These are phyloP conservation scores for Drosophila serrata DNA, from an alignment of 1,140 invertebrate genomes.

Conservation along the genomic window DNA sequence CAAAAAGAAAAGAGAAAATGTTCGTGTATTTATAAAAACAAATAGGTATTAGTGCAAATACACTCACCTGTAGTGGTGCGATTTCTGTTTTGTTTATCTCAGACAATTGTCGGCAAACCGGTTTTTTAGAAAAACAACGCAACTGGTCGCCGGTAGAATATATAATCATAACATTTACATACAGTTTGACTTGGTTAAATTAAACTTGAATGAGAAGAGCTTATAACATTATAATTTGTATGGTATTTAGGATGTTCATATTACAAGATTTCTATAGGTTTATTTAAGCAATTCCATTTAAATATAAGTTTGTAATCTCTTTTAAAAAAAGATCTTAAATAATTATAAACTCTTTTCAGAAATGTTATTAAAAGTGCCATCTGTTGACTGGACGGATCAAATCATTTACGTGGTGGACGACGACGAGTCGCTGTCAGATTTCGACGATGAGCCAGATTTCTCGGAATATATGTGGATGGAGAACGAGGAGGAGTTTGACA, in stretches of 20 bases:
- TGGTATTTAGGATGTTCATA: too few species aligned
- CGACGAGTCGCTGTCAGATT: slow-evolving; percentile 86
- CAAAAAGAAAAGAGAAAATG: slow-evolving; percentile 72
- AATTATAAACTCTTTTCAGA: slow-evolving; percentile 31
- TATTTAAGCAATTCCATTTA: too few species aligned
- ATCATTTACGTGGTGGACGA: slow-evolving; percentile 85
- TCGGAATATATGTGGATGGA: slow-evolving; percentile 97
- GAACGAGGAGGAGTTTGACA: slow-evolving; percentile 95
- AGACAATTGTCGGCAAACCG: slow-evolving; percentile 50
- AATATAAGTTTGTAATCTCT: neutral
- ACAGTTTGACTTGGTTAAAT: slow-evolving; percentile 10
- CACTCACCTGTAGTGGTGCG: slow-evolving; percentile 13
- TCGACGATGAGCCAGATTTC: slow-evolving; percentile 89
- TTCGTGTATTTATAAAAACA: slow-evolving; percentile 41
- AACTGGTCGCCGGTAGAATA: slow-evolving; percentile 57
- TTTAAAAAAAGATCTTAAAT: neutral
- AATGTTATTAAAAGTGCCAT: slow-evolving; percentile 83
- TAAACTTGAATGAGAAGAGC: neutral
- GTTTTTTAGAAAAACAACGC: slow-evolving; percentile 59
- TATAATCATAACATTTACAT: slow-evolving; percentile 8
- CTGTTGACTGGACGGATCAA: slow-evolving; percentile 84
- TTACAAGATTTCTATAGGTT: too few species aligned
- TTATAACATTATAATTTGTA: too few species aligned
- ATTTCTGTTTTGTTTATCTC: slow-evolving; percentile 44
- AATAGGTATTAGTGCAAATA: slow-evolving; percentile 27